A percentile compares a stretch with the other conserved stretches of the same genome.
Evolutionary conservation across 2,888 invertebrate genomes (phyloP).

Genomic region (Tridacna crocea): DNA sequence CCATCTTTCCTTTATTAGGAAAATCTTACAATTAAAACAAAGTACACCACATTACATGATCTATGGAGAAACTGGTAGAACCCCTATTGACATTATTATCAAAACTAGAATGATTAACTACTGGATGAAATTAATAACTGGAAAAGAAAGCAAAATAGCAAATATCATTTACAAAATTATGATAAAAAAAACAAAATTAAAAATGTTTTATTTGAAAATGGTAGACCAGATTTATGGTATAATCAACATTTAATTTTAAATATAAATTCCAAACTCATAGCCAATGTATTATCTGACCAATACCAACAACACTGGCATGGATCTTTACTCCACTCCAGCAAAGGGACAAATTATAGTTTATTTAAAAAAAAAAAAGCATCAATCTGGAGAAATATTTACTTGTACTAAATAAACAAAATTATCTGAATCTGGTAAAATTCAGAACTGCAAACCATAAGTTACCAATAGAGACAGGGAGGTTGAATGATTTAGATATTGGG

Average conservation of each 20-base stretch:
- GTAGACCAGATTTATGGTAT: conserved; percentile 3
- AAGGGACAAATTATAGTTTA: not conserved
- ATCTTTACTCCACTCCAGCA: not conserved
- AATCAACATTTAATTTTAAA: not conserved
- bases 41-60: conserved; percentile 24
- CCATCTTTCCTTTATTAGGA: not conserved
- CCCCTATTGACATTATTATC: not conserved
- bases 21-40: too few species aligned
- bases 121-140: not conserved
- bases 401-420: not conserved
- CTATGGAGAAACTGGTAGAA: conserved; percentile 7
- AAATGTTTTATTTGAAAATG: not conserved
- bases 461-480: not conserved
- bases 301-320: conserved; percentile 3
- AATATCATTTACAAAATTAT: conserved; percentile 3
- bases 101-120: conserved; percentile 5
- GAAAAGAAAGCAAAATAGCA: not conserved
- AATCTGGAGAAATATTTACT: not conserved
- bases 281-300: not conserved
- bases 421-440: not conserved
- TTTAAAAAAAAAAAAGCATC: conserved; percentile 10
- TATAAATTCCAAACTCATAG: not conserved
- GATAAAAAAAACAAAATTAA: not conserved
- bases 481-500: not conserved
- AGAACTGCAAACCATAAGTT: not conserved